Conservation (phyloP, 2,797 vertebrate species). For the Sarcoramphus papa region DNA sequence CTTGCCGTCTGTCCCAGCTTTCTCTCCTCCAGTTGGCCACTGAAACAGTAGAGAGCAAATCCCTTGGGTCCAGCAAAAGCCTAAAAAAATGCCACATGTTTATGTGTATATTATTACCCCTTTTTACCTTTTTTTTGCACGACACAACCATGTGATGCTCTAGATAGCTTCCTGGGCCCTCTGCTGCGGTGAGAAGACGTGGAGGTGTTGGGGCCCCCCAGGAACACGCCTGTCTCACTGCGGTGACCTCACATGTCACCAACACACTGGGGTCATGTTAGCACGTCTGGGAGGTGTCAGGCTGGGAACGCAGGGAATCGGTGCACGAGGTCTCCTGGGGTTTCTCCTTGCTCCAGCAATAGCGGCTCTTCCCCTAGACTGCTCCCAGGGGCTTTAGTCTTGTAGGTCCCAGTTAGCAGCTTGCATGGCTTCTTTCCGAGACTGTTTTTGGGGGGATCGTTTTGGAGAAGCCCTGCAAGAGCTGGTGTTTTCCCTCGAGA, state of each 20-base stretch:
- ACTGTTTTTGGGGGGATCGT: neutral
- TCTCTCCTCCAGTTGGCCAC: neutral
- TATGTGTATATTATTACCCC: neutral
- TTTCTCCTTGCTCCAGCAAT: neutral
- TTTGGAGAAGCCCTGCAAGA: neutral
- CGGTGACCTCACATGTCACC: neutral
- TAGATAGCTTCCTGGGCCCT: too few relatives aligned
- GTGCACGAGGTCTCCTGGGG: neutral
- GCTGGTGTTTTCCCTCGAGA: neutral
- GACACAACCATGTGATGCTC: neutral
- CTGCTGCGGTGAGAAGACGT: neutral
- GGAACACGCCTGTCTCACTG: neutral
- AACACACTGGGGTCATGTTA: accelerated
- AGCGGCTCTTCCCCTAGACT: neutral
- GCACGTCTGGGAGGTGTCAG: neutral
- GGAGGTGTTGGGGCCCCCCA: neutral
- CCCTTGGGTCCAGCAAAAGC: neutral
- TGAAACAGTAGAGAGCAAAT: neutral
- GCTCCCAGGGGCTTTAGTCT: neutral
- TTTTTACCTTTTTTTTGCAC: neutral
- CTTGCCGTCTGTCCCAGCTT: neutral
- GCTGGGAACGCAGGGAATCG: neutral
- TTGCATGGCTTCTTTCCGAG: neutral
- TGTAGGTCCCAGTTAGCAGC: neutral
- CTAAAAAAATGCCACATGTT: neutral